These are phyloP conservation scores for Poecile atricapillus DNA, from an alignment of 2,113 vertebrate species.

Conservation along the genomic window DNA sequence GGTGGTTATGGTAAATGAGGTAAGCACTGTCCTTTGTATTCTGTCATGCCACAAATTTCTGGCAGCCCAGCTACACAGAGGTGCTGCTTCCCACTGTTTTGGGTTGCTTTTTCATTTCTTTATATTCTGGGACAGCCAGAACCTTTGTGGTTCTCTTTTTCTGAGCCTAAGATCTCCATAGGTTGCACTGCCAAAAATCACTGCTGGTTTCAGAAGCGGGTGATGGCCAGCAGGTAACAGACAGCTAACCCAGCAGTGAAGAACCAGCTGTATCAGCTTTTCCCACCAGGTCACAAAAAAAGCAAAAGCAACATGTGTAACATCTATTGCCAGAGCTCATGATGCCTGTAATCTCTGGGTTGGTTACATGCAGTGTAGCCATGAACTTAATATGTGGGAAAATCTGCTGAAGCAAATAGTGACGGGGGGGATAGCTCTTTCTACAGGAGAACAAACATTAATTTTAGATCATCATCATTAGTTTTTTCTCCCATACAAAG, in stretches of 20 bases:
- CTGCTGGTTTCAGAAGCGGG: neutral
- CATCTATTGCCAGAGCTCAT: neutral
- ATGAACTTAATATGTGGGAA: neutral
- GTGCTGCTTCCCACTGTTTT: neutral
- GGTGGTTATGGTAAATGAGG: neutral
- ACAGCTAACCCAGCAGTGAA: neutral
- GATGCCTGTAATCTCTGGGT: neutral
- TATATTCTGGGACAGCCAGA: neutral
- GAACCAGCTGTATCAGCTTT: neutral
- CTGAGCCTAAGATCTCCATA: neutral
- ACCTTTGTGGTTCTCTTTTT: neutral
- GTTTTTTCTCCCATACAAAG: neutral
- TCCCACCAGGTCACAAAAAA: neutral
- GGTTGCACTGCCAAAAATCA: neutral
- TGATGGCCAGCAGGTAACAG: neutral
- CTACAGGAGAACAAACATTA: neutral
- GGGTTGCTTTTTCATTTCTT: neutral
- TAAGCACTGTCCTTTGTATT: neutral
- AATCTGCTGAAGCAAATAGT: neutral
- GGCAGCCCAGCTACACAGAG: neutral
- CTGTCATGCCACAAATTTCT: neutral
- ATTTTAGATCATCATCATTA: neutral
- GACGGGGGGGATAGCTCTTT: rapidly evolving
- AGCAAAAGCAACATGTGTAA: neutral
- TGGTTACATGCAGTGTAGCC: neutral